These are phyloP conservation scores for Gymnocephalus cernua DNA, from an alignment of 2,113 vertebrate genomes.

Conservation along the genomic window DNA sequence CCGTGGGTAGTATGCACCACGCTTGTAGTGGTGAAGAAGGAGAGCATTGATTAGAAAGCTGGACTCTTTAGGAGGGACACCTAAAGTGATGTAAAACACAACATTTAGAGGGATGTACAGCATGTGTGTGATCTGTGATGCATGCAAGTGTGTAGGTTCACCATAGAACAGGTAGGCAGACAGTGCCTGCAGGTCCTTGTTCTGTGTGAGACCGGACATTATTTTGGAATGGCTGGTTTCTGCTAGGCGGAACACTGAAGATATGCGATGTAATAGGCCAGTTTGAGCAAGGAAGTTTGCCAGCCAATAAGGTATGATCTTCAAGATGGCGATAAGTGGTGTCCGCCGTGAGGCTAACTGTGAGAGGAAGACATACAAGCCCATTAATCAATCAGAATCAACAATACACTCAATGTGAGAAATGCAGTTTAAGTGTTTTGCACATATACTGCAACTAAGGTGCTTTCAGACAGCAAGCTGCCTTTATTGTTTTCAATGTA, in stretches of 20 bases:
- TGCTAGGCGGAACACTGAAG: slow-evolving; percentile 82
- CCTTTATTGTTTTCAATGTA: neutral
- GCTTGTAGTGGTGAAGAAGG: slow-evolving; percentile 88
- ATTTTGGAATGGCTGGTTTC: slow-evolving; percentile 82
- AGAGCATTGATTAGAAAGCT: slow-evolving; percentile 88
- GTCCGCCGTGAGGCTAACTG: slow-evolving; percentile 81
- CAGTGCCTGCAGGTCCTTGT: slow-evolving; percentile 83
- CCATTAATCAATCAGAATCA: neutral
- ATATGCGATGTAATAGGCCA: slow-evolving; percentile 79
- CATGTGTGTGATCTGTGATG: neutral
- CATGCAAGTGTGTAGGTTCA: slow-evolving; percentile 38
- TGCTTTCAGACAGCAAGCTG: neutral
- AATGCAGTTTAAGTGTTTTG: neutral
- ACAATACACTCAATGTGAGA: neutral
- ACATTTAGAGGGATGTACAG: neutral
- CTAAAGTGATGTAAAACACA: slow-evolving; percentile 58
- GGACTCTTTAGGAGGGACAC: slow-evolving; percentile 86
- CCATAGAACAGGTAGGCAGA: slow-evolving; percentile 84
- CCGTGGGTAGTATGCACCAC: slow-evolving; percentile 87
- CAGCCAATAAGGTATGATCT: slow-evolving; percentile 83
- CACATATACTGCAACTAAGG: neutral
- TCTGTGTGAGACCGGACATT: slow-evolving; percentile 75
- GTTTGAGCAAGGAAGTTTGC: slow-evolving; percentile 70
- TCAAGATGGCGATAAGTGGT: slow-evolving; percentile 82
- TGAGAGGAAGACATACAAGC: neutral